Evolutionary conservation across 2,888 invertebrate species (phyloP).

Genomic region (Drosophila mayaguana): DNA sequence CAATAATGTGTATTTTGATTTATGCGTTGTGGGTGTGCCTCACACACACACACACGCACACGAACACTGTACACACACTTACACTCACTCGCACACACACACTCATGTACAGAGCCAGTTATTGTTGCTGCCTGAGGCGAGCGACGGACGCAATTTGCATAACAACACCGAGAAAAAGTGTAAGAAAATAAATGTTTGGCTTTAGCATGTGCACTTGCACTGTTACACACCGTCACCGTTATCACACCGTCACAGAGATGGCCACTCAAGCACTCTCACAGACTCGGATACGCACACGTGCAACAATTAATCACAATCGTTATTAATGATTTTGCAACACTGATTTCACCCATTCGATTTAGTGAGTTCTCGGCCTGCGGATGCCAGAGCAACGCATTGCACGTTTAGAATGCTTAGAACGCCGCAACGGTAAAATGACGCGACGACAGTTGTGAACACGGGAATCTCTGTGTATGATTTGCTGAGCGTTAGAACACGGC

Average conservation of each 20-base stretch:
- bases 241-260: conserved; percentile 11
- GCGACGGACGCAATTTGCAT: conserved; percentile 67
- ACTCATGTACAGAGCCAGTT: conserved; percentile 30
- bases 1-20: conserved; percentile 82
- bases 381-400: background rate
- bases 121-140: conserved; percentile 61
- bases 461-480: conserved; percentile 33
- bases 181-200: conserved; percentile 59
- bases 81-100: conserved; percentile 17
- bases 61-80: conserved; percentile 16
- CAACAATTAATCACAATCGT: conserved; percentile 59
- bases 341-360: conserved; percentile 51
- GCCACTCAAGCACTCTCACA: conserved; percentile 12
- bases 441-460: conserved; percentile 42
- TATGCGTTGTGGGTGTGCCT: conserved; percentile 77
- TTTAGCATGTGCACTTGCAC: conserved; percentile 49
- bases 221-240: too few relatives aligned
- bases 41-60: conserved; percentile 34
- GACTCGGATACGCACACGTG: conserved; percentile 15
- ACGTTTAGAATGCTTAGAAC: conserved; percentile 20
- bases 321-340: conserved; percentile 42
- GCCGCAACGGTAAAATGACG: conserved; percentile 24
- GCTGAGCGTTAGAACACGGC: conserved; percentile 45
- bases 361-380: conserved; percentile 24
- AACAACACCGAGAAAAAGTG: conserved; percentile 56